Percentiles rank a stretch among this genome's conserved stretches.
These are phyloP conservation scores for Rhadina sibilatrix DNA, from an alignment of 2,113 vertebrate species.

Conservation along the genomic window DNA sequence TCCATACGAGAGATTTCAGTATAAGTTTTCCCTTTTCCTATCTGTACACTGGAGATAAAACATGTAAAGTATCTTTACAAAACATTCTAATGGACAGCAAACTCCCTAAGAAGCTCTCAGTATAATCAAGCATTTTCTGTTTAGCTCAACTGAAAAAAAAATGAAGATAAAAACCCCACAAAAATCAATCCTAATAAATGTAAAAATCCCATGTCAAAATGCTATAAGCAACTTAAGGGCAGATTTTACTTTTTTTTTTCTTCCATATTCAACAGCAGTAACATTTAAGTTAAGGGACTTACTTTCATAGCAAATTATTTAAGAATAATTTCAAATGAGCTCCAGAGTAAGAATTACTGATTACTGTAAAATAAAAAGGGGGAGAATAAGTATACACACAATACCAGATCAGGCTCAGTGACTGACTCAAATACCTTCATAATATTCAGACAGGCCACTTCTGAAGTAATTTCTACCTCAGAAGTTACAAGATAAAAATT, in stretches of 20 bases:
- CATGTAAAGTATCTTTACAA: background rate
- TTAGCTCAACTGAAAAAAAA: background rate
- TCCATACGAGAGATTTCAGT: background rate
- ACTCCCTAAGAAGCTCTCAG: background rate
- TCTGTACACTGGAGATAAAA: background rate
- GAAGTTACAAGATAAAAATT: constrained; percentile 67
- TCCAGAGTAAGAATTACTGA: background rate
- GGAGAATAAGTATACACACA: background rate
- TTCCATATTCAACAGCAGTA: background rate
- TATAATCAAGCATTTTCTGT: background rate
- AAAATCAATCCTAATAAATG: background rate
- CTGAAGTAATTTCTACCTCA: constrained; percentile 70
- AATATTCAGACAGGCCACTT: constrained; percentile 62
- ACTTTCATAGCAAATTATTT: background rate
- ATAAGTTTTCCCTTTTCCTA: background rate
- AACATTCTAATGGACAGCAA: background rate
- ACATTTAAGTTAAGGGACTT: background rate
- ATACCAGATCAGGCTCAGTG: background rate
- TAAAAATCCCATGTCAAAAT: background rate
- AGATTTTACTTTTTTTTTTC: background rate
- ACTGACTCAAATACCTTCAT: constrained; percentile 38
- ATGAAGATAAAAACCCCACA: background rate
- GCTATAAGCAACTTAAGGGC: background rate
- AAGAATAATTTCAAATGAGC: background rate
- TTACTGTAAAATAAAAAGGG: background rate